A percentile compares a stretch with the other conserved stretches of the same genome.
Evolutionary conservation across 2,797 vertebrate species (phyloP).

Genomic region (Rousettus madagascariensis): DNA sequence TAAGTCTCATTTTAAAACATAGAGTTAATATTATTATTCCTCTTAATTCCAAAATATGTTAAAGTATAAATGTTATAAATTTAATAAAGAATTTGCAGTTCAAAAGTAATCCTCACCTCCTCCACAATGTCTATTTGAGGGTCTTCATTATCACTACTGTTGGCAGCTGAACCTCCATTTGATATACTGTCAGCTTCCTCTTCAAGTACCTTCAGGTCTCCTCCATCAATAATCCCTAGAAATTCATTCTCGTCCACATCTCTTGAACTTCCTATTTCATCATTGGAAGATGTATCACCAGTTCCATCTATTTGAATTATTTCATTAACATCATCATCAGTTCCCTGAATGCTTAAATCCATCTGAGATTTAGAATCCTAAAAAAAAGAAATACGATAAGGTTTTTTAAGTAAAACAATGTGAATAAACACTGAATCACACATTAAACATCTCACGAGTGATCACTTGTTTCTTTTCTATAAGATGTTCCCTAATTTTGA

Average conservation of each 20-base stretch:
- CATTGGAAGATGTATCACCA: conserved; percentile 88
- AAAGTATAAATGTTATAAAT: neutral
- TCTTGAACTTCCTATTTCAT: conserved; percentile 82
- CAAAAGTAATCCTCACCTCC: conserved; percentile 79
- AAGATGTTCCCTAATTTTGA: neutral
- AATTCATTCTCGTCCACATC: conserved; percentile 91
- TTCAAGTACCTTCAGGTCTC: conserved; percentile 91
- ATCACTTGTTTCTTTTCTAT: neutral
- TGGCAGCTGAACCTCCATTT: conserved; percentile 79
- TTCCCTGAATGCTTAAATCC: conserved; percentile 51
- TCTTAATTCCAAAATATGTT: neutral
- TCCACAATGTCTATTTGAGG: conserved; percentile 83
- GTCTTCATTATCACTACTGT: conserved; percentile 87
- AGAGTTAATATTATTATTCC: neutral
- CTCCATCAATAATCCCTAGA: conserved; percentile 88
- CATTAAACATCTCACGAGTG: neutral
- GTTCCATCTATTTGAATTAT: conserved; percentile 95
- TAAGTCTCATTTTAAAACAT: conserved; percentile 37
- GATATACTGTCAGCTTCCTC: conserved; percentile 89
- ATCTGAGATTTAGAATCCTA: conserved; percentile 72
- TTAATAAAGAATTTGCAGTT: neutral
- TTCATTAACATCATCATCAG: conserved; percentile 82
- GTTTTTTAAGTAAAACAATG: neutral
- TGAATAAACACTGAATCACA: neutral
- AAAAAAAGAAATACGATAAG: conserved; percentile 17